Base-by-base conservation (phyloP, 2,113 vertebrate genomes). In the Hyperopisus bebe region DNA sequence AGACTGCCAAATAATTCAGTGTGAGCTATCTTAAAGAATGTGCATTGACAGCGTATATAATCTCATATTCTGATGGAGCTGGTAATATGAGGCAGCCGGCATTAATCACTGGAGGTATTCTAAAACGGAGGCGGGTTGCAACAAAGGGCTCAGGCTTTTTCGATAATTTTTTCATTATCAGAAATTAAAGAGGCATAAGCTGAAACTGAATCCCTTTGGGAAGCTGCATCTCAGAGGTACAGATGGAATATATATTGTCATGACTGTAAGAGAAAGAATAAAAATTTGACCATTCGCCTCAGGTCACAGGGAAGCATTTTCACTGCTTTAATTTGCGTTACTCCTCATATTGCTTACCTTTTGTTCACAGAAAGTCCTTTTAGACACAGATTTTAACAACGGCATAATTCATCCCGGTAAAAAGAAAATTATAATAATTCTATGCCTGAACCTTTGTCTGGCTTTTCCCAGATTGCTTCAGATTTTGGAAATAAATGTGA, bases 111-210 rank as follows among this genome's bases (percentile, higher is more conserved):
- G 44, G 44, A 46, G 82, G 82, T 47, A 47, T 84, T 84, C 44
- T 46, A 84, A 47, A 47, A n/a, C 44, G 3, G 44, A 84, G 44
- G 42, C 44, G 82, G 44, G 82, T 46, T 84, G 44, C 82, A 47
- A 84, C 82, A 84, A 84, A 84, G 82, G 82, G 19, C 82, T 47
- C 82, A 84, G 82, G 21, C 39, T 47, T 24, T 84, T 84, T 84
- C 39, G 42, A 47, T 84, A 46, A 84, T 84, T 44, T 84, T 84
- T 83, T 83, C 46, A 83, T 83, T 83, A 47, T 39, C 39, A 39
- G 39, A 39, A 47, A 46, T 83, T 83, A 83, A 83, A 84, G 82
- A 44, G 82, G 82, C 44, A 24, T 42, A 47, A 24, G 24, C 21
- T 84, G 82, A 84, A 84, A 84, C 82, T 47, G 39, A 84, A 84